phyloP scores from a whole-genome alignment of 2,113 vertebrate genomes.

The Coracopsis vasa region DNA sequence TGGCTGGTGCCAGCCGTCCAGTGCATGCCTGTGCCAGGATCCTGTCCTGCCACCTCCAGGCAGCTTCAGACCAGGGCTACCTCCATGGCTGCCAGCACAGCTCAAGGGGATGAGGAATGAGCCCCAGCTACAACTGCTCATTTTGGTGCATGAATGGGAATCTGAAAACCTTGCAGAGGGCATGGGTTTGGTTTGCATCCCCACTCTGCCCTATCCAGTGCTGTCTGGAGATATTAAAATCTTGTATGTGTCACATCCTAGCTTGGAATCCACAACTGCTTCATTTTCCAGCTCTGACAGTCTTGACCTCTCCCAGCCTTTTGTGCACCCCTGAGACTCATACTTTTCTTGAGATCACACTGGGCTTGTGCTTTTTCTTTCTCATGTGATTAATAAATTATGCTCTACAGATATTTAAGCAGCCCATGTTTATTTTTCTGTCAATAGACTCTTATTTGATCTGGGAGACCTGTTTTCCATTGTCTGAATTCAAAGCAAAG shows the following conservation, averaged over 20 bases:
- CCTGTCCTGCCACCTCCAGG: not conserved
- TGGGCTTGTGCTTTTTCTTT: slow-evolving; percentile 1
- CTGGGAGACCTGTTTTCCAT: slow-evolving; percentile 38
- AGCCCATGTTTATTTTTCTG: slow-evolving; percentile 36
- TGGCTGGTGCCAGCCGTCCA: not conserved
- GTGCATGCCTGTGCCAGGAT: not conserved
- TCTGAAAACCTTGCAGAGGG: not conserved
- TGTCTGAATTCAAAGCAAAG: slow-evolving; percentile 48
- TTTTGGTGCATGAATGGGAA: not conserved
- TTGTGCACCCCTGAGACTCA: not conserved
- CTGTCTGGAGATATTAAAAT: not conserved
- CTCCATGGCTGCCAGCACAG: not conserved
- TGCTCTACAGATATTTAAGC: slow-evolving; percentile 36
- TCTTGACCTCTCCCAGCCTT: slow-evolving; percentile 48
- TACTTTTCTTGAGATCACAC: not conserved
- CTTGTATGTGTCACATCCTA: not conserved
- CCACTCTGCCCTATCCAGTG: not conserved
- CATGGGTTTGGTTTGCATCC: not conserved
- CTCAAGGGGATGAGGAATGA: not conserved
- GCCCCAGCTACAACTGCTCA: not conserved
- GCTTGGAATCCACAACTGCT: slow-evolving; percentile 2
- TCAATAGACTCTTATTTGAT: slow-evolving; percentile 43
- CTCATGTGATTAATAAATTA: slow-evolving; percentile 60
- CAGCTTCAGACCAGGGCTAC: not conserved
- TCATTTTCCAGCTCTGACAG: not conserved